Base-by-base conservation (phyloP, 64 coral and sea anemone genomes). In the Anthopleura sola region DNA sequence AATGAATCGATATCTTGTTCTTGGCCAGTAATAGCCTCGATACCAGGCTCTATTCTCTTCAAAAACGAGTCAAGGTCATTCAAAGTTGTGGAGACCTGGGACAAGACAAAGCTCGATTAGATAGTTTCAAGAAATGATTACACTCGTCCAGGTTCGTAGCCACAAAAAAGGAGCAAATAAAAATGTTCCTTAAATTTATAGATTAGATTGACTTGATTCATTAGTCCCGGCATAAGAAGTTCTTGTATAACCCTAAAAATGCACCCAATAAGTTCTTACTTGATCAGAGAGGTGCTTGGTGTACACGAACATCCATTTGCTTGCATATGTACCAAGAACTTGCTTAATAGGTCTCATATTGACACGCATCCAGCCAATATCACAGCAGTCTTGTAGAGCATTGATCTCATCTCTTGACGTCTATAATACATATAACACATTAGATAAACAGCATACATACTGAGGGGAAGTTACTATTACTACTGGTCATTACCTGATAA, bases 221-320 rank as follows among this genome's bases (percentile, higher is more conserved):
- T n/a, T n/a, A n/a, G n/a, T n/a, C n/a, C n/a, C n/a, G n/a, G n/a
- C n/a, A n/a, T 44, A 8, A 44, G 40, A 44, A 44, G 40, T 8
- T n/a, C n/a, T n/a, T n/a, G n/a, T n/a, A n/a, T n/a, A n/a, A n/a
- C 46, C 28, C 50, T 15, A 17, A 6, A 53, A 53, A 53, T 53
- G 21, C 16, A 16, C 16, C 55, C 21, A n/a, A 62, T 23, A 62
- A 0, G 6, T n/a, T 26, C 58, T 71, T 88, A 89, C 92, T 87
- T 98, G 96, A 62, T 98, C 96, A 3, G 96, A 98, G 13, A 98
- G 93, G 64, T 98, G 92, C 68, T 94, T 98, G 23, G 96, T 98
- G 79, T 92, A 98, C 21, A 94, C 85, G 84, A 98, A 98, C 96
- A 98, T 98, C 96, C 96, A 98, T 68, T 98, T 98, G 96, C 96